phyloP scores from a whole-genome alignment of 2,797 vertebrate genomes.

The Xerus rutilus region DNA sequence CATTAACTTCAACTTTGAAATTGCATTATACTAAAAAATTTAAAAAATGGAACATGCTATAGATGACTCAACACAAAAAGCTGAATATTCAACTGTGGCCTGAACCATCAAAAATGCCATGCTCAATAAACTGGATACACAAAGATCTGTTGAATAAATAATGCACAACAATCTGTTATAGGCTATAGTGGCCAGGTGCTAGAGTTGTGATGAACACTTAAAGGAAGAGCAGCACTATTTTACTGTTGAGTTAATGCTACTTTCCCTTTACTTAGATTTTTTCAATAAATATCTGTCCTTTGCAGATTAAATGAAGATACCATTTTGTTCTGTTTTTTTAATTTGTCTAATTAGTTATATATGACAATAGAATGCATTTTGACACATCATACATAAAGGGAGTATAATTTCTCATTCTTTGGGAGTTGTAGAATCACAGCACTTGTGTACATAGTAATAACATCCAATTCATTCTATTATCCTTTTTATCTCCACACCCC shows the following conservation, averaged over 20 bases:
- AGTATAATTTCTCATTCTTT: too few species aligned
- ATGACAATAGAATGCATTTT: too few species aligned
- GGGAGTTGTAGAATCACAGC: too few species aligned
- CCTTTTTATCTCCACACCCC: too few species aligned
- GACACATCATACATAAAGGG: too few species aligned
- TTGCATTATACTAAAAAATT: background rate
- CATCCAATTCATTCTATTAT: too few species aligned
- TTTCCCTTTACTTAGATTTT: too few species aligned
- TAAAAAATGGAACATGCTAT: background rate
- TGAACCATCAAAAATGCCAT: conserved; percentile 10
- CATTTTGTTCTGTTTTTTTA: too few species aligned
- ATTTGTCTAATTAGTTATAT: too few species aligned
- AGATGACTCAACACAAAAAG: conserved; percentile 19
- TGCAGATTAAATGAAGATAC: too few species aligned
- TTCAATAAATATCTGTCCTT: too few species aligned
- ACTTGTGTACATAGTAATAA: too few species aligned
- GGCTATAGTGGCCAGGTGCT: background rate
- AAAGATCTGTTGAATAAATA: conserved; percentile 41
- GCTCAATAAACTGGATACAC: conserved; percentile 1
- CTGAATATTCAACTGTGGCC: conserved; percentile 10
- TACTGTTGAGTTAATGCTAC: background rate
- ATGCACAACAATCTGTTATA: conserved; percentile 35
- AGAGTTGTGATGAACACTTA: background rate
- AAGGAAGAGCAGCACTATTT: conserved; percentile 12
- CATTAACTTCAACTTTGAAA: conserved; percentile 63